These are phyloP conservation scores for Rhinopithecus roxellana DNA, from an alignment of 2,113 vertebrate genomes.

Conservation along the genomic window DNA sequence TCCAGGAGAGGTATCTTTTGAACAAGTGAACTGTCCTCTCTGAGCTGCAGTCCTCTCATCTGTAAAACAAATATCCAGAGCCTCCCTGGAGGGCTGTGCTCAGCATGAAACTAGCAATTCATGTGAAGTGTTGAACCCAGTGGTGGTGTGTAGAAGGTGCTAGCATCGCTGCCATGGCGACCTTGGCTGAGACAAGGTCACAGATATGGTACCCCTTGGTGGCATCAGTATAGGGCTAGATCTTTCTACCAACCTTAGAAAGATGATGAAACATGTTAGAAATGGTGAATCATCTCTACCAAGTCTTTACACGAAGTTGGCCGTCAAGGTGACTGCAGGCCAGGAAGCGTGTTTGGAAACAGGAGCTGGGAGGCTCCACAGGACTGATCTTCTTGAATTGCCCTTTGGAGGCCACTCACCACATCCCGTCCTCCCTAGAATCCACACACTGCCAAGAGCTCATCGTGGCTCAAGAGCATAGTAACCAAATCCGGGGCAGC, in stretches of 20 bases:
- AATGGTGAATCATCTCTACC: neutral
- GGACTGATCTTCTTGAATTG: neutral
- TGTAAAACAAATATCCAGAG: neutral
- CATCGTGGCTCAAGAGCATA: slow-evolving; percentile 33
- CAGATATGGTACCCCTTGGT: neutral
- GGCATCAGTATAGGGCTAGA: neutral
- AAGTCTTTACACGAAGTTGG: neutral
- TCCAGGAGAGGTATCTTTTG: neutral
- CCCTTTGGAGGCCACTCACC: neutral
- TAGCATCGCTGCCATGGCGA: neutral
- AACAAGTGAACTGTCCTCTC: neutral
- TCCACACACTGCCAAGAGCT: slow-evolving; percentile 32
- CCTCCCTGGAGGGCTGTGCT: neutral
- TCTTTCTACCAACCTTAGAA: neutral
- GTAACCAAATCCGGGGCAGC: slow-evolving; percentile 68
- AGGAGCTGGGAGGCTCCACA: neutral
- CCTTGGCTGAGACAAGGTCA: neutral
- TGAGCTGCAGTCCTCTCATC: neutral
- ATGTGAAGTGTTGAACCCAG: neutral
- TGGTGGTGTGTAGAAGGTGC: neutral
- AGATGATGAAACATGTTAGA: neutral
- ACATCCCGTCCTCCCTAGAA: neutral
- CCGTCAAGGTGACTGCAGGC: neutral
- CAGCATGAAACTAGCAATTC: neutral
- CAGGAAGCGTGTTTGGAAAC: neutral